A percentile compares a stretch with the other conserved stretches of the same genome.
Evolutionary conservation across 2,888 invertebrate species (phyloP).

Genomic region (Morinoia aosen): DNA sequence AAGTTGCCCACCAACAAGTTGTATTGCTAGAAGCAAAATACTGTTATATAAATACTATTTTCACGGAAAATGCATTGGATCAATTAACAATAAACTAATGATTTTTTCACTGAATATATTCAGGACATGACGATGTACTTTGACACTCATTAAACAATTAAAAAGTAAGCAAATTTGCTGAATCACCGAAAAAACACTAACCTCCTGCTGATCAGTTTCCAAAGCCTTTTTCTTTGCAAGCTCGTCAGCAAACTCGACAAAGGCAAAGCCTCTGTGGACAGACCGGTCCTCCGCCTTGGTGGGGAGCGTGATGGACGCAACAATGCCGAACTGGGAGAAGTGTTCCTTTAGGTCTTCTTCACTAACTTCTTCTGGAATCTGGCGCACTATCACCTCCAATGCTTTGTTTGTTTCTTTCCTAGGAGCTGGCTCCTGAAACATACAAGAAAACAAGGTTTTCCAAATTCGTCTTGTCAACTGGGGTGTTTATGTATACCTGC

Average conservation of each 20-base stretch:
- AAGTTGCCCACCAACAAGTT: too few species aligned
- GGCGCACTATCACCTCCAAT: neutral
- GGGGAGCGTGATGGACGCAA: neutral
- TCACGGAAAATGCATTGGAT: too few species aligned
- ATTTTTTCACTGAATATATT: too few species aligned
- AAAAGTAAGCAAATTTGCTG: neutral
- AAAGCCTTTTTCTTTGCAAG: neutral
- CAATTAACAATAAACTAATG: too few species aligned
- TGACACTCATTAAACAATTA: neutral
- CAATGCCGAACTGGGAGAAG: neutral
- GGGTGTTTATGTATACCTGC: neutral
- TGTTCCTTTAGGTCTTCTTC: neutral
- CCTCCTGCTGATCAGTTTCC: neutral
- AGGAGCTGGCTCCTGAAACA: neutral
- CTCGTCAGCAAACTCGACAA: neutral
- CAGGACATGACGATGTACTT: too few species aligned
- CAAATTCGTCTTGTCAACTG: neutral
- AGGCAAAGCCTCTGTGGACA: neutral
- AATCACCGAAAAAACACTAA: neutral
- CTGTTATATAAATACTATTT: too few species aligned
- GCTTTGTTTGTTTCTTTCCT: neutral
- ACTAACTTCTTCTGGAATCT: neutral
- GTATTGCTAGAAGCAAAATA: too few species aligned
- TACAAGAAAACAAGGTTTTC: neutral
- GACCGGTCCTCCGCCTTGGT: neutral